phyloP scores from a whole-genome alignment of 2,888 invertebrate species.

The Tetheella fluctuosa region DNA sequence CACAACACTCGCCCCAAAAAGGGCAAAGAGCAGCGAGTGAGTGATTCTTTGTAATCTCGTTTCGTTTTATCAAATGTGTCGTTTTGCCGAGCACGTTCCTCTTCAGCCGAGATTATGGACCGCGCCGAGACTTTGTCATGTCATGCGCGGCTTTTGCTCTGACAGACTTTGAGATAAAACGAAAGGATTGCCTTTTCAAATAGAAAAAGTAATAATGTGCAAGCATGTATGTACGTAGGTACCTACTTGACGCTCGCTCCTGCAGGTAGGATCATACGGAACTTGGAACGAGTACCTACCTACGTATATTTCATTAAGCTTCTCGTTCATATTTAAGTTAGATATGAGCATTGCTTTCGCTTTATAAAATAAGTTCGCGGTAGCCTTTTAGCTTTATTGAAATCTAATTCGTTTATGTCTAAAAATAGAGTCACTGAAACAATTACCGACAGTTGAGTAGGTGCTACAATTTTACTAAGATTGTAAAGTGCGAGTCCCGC shows the following conservation, averaged over 20 bases:
- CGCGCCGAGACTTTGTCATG: neutral
- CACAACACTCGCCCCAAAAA: neutral
- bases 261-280: neutral
- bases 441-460: neutral
- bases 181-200: neutral
- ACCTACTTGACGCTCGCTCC: neutral
- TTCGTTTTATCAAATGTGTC: constrained; percentile 8
- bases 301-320: neutral
- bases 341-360: neutral
- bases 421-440: neutral
- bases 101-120: neutral
- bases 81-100: neutral
- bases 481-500: neutral
- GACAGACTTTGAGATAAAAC: neutral
- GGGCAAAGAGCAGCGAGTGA: constrained; percentile 4
- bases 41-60: constrained; percentile 8
- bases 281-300: neutral
- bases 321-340: neutral
- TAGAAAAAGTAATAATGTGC: neutral
- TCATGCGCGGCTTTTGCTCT: neutral
- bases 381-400: neutral
- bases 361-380: neutral
- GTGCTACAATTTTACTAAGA: neutral
- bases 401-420: neutral
- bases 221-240: no score